phyloP scores from a whole-genome alignment of 2,113 vertebrate genomes.

The Neogobius melanostomus region DNA sequence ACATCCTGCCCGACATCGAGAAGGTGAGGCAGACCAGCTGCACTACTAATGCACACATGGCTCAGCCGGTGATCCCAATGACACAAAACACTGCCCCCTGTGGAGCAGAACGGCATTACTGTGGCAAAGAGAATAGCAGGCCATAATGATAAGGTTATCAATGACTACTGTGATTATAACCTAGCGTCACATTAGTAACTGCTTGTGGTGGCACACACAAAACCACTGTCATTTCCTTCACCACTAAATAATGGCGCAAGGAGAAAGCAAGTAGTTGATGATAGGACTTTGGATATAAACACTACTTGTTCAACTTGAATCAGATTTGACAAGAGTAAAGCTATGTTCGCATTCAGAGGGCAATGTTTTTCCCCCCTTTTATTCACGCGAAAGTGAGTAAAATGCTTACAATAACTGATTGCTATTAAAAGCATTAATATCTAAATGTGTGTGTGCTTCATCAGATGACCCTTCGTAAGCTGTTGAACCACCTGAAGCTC shows the following conservation, averaged over 20 bases:
- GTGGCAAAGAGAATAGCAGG: slow-evolving; percentile 28
- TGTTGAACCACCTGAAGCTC: slow-evolving; percentile 93
- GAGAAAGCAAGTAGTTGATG: neutral
- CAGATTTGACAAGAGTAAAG: too few species aligned
- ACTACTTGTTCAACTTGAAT: neutral
- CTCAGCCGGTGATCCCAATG: too few species aligned
- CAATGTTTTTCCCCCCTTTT: too few species aligned
- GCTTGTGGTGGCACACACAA: neutral
- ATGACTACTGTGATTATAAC: slow-evolving; percentile 21
- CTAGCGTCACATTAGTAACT: neutral
- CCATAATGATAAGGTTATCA: slow-evolving; percentile 3
- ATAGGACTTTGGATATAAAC: neutral
- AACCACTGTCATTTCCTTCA: neutral
- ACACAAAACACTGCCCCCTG: neutral
- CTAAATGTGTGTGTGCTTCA: neutral
- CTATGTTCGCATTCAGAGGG: too few species aligned
- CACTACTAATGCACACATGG: accelerated
- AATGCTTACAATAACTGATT: too few species aligned
- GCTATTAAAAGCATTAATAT: too few species aligned
- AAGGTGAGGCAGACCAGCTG: slow-evolving; percentile 76
- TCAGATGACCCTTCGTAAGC: slow-evolving; percentile 89
- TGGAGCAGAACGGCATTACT: slow-evolving; percentile 19
- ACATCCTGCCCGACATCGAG: slow-evolving; percentile 89
- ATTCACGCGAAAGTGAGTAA: too few species aligned
- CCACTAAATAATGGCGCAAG: neutral